Evolutionary conservation across 2,113 vertebrate species (phyloP).

Genomic region (Ctenodactylus gundi): DNA sequence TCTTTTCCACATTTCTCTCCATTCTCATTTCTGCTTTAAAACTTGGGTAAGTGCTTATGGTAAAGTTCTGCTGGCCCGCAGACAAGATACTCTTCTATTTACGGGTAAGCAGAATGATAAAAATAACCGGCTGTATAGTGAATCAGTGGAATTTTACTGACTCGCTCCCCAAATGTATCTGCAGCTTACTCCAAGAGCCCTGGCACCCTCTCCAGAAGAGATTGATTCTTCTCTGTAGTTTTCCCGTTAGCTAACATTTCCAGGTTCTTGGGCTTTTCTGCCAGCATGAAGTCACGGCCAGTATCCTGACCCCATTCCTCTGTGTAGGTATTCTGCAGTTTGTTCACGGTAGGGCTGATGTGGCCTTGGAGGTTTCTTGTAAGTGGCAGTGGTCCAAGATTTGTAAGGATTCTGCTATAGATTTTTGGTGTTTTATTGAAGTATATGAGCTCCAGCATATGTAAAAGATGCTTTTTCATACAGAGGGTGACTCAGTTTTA

Average conservation of each 20-base stretch:
- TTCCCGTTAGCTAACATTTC: conserved; percentile 36
- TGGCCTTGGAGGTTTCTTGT: neutral
- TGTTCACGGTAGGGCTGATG: neutral
- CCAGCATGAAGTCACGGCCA: conserved; percentile 16
- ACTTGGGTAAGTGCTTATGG: neutral
- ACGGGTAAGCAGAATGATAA: conserved; percentile 68
- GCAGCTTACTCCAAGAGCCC: conserved; percentile 60
- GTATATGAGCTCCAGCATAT: neutral
- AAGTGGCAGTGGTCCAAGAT: neutral
- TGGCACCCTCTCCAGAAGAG: conserved; percentile 59
- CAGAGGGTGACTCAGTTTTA: neutral
- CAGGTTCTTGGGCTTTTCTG: neutral
- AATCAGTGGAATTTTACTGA: conserved; percentile 84
- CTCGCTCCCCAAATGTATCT: conserved; percentile 69
- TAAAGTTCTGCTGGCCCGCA: conserved; percentile 45
- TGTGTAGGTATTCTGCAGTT: neutral
- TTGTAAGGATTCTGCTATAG: neutral
- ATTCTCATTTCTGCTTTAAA: neutral
- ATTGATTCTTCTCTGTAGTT: conserved; percentile 63
- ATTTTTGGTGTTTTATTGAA: neutral
- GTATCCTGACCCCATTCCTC: neutral
- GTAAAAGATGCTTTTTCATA: neutral
- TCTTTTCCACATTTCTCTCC: neutral
- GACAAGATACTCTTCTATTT: conserved; percentile 72
- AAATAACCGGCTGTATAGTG: conserved; percentile 69